Evolutionary conservation across 2,888 invertebrate genomes (phyloP), one percentile per base, ranked within the genome.

Genomic region (Ernsta delagoae): DNA sequence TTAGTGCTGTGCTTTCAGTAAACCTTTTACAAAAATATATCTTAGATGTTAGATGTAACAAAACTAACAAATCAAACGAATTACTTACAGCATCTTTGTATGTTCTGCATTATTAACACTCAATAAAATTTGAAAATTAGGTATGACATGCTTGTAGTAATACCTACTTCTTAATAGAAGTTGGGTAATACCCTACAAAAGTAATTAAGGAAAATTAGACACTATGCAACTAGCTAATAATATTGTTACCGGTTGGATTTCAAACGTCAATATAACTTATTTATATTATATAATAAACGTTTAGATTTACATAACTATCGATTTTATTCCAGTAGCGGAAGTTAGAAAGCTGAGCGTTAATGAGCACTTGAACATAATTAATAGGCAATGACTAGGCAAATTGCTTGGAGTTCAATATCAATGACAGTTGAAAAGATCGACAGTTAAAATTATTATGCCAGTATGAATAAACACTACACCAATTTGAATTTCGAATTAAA

Each of bases 331-430:
- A 57, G 61, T 50, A 36, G 12, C 41, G 31, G 60, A 74, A 72
- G 76, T 82, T 83, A 83, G 85, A 86, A 86, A 87, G 84, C 77
- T 74, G 70, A 39, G 0, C 71, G 68, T 78, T 75, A 83, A 84
- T 82, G 79, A 82, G 81, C 78, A 76, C 69, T 69, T 79, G 81
- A 80, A 78, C 80, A 79, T 83, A 81, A 85, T 84, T 83, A 84
- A 77, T 75, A 78, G 73, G 65, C 75, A 77, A 82, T 84, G 83
- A 83, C 79, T 83, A 41, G 50, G 81, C 83, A 73, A 75, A 36
- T 31, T 24, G 36, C n/a, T 61, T 12, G 12, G 5, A 53, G 62
- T 45, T 45, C 12, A 65, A 48, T 59, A 65, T 59, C 59, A 59
- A 39, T 65, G 43, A 59, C 59, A 65, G 59, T 48, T 24, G 50